These are phyloP conservation scores for Drosophila bipectinata DNA, from an alignment of 1,140 invertebrate genomes.

Conservation along the genomic window DNA sequence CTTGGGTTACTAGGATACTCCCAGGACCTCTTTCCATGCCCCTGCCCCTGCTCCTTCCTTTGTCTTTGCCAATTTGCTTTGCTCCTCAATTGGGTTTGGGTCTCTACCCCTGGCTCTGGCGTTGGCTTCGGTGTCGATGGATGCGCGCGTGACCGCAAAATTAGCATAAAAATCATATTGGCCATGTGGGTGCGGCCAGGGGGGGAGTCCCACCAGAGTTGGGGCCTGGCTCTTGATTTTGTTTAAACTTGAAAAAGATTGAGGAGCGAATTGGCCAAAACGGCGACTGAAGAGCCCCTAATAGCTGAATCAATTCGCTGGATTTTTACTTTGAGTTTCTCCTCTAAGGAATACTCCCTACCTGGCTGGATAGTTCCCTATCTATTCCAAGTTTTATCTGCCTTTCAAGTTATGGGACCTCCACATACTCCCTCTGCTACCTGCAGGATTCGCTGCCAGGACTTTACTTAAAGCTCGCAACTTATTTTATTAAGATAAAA, in stretches of 20 bases:
- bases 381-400: not conserved
- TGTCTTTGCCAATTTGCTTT: constrained; percentile 64
- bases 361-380: not conserved
- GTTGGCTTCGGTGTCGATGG: constrained; percentile 54
- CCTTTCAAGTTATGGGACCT: constrained; percentile 5
- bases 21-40: not conserved
- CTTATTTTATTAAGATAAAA: constrained; percentile 81
- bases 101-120: constrained; percentile 3
- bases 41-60: constrained; percentile 2
- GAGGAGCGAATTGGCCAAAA: not conserved
- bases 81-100: constrained; percentile 39
- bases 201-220: constrained; percentile 22
- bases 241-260: constrained; percentile 27
- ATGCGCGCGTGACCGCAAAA: constrained; percentile 74
- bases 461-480: constrained; percentile 70
- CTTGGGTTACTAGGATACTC: constrained; percentile 13
- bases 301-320: constrained; percentile 9
- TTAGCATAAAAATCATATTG: constrained; percentile 82
- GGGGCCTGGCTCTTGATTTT: constrained; percentile 5
- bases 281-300: not conserved
- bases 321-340: not conserved
- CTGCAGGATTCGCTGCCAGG: constrained; percentile 10
- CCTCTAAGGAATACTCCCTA: not conserved
- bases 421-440: constrained; percentile 6
- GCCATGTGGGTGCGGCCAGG: constrained; percentile 51